Evolutionary conservation across 2,797 vertebrate species (phyloP), one percentile per base, ranked within the genome.

Genomic region (Smutsia gigantea): DNA sequence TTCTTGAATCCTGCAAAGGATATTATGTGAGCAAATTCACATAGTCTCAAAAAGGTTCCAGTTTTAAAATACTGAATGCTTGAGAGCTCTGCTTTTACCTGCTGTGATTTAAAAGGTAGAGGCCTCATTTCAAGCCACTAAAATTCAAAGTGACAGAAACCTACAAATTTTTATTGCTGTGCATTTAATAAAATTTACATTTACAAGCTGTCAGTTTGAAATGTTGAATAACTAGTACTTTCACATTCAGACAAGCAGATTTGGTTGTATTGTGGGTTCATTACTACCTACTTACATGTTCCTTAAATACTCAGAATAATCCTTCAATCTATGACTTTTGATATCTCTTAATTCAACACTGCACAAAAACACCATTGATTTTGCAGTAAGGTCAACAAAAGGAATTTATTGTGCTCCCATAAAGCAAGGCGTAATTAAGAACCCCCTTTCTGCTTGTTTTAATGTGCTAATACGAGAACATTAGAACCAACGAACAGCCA

Each of bases 91-190:
- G 97, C 96, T 98, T 72, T 6, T 97, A 96, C 98, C 98, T 97
- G 97, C 97, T 98, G 96, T 96, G 97, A 97, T 98, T 98, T 98
- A 98, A 98, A 98, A 98, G 96, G 96, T 98, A 72, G 96, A 98
- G 97, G 97, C 97, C 98, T 98, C 98, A 98, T 49, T 98, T 46
- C 77, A 94, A 98, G 96, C 94, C 97, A 93, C 97, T 98, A 97
- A 98, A 98, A 98, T 98, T 98, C 90, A 98, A 98, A 98, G 98
- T 98, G 98, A 98, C 98, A 99, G 98, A 98, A 98, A 98, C 96
- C 98, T 98, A 97, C 92, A 98, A 98, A 98, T 98, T 98, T 98
- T 98, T 98, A 98, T 97, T 98, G 97, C 98, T 96, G 84, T 98
- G 92, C 97, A 98, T 98, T 99, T 98, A 98, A 98, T 98, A 98